Evolutionary conservation across 2,113 vertebrate genomes (phyloP), one percentile per base, ranked within the genome.

Genomic region (Typhlomys cinereus): DNA sequence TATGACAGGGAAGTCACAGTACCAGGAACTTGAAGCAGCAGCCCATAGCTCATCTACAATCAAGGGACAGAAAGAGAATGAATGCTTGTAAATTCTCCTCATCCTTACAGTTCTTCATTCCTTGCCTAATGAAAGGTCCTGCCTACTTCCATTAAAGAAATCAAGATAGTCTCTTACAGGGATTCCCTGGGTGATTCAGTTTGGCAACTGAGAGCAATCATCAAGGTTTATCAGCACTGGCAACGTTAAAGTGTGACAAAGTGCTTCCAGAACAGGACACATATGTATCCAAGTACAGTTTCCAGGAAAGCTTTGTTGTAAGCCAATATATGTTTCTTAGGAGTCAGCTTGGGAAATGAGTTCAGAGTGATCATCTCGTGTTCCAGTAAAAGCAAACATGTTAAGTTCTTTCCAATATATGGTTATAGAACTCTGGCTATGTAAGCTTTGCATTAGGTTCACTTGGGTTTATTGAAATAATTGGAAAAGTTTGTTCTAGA

Each of bases 321-420:
- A 76, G 41, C 29, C 27, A 25, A 9, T 59, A 64, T 75, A 70
- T 79, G 67, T 27, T 89, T 46, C 25, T 95, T 87, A 81, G 67
- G 59, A 48, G 17, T 92, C 41, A 93, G 50, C 25, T 93, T 90
- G 81, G 44, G 25, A 89, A 73, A 82, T 79, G 29, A 95, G 91
- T 76, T 94, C 82, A 90, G 70, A 91, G 62, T 34, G 88, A 94
- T 25, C 7, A 21, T 92, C 84, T 76, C 80, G 81, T 46, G 27
- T 87, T 88, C 52, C 39, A 78, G 50, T 78, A 90, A 85, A 21
- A 70, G 12, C 73, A 73, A 93, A 92, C 62, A 81, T 80, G 48
- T 46, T 80, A 84, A 90, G 70, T 70, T 17, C 18, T 62, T 89
- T 50, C 79, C 88, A 86, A 89, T 91, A 31, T 21, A 74, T 91